Base-by-base conservation (phyloP, 2,888 invertebrate genomes). In the Chloromyia formosa region DNA sequence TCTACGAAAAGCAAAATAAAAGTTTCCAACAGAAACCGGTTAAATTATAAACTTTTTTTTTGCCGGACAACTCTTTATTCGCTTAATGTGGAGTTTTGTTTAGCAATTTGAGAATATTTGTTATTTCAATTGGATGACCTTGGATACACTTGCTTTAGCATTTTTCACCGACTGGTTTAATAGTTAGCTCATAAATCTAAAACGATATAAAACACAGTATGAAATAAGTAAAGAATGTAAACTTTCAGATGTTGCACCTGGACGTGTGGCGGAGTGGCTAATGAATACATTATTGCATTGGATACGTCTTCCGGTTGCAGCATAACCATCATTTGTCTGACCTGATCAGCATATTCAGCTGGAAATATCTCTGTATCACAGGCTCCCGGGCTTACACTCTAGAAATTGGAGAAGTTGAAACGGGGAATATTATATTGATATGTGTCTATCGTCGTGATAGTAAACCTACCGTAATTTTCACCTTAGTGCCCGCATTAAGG, bases 281-380 rank as follows among this genome's bases (percentile, higher is more conserved):
- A 79, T 3, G 81, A 79, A 80, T 83, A 84, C 45, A 75, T 49
- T 23, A 75, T 60, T 27, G 75, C 75, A 49, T 73, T 27, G 1
- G 75, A 72, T 20, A 75, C 45, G 56, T 75, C 75, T 58, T 75
- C 75, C 20, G 81, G 49, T 40, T 27, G 45, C 12, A 75, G 49
- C 49, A 83, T 64, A 84, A 74, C 75, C 66, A 42, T 54, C 23
- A 35, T 40, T 14, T 49, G 27, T 53, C 35, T 58, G 7, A 74
- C 40, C 23, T 74, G 14, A 14, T 62, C 53, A 20, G 74, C 75
- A 5, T 78, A 79, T 58, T 74, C 49, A 9, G 75, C 23, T 4
- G 84, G 84, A 75, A 84, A 84, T 1, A 84, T 84, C 54, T 84
- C 83, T 9, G 84, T 84, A 58, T 84, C 81, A 1, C 83, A 83